Conservation (phyloP, 2,797 vertebrate species). For the Ibycter americanus region DNA sequence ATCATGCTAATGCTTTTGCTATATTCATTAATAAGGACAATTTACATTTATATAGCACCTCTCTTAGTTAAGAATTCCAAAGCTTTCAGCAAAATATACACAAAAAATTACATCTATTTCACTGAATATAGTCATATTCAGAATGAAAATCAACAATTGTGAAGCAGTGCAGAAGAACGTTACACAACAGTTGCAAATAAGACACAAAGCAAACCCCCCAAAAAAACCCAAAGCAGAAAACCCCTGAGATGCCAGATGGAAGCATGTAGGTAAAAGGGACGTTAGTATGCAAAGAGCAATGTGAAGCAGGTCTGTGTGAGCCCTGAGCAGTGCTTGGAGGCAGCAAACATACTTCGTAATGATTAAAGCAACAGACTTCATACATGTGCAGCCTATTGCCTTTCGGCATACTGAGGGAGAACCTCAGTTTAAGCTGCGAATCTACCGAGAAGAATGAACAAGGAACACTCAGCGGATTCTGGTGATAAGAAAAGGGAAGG, state of each 20-base stretch:
- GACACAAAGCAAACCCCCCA: not conserved
- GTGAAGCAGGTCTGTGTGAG: not conserved
- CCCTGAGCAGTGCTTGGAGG: not conserved
- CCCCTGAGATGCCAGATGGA: not conserved
- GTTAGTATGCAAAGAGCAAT: not conserved
- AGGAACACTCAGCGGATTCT: not conserved
- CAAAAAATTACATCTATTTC: conserved; percentile 64
- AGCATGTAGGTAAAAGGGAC: not conserved
- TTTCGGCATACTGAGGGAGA: not conserved
- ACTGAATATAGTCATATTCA: conserved; percentile 42
- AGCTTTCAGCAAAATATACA: conserved; percentile 64
- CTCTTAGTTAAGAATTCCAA: conserved; percentile 58
- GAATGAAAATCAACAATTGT: conserved; percentile 50
- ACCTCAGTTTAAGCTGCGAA: not conserved
- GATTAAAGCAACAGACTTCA: not conserved
- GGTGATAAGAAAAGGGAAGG: not conserved
- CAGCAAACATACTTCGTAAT: not conserved
- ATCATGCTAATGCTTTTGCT: conserved; percentile 70
- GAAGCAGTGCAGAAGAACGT: conserved; percentile 13
- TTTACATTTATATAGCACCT: conserved; percentile 69
- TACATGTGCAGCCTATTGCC: not conserved
- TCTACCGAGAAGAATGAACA: not conserved
- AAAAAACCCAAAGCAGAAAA: conserved; percentile 4
- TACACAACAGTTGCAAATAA: conserved; percentile 33
- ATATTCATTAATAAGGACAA: conserved; percentile 69